Conservation (phyloP, 2,113 vertebrate species). For the Spea multiplicata region DNA sequence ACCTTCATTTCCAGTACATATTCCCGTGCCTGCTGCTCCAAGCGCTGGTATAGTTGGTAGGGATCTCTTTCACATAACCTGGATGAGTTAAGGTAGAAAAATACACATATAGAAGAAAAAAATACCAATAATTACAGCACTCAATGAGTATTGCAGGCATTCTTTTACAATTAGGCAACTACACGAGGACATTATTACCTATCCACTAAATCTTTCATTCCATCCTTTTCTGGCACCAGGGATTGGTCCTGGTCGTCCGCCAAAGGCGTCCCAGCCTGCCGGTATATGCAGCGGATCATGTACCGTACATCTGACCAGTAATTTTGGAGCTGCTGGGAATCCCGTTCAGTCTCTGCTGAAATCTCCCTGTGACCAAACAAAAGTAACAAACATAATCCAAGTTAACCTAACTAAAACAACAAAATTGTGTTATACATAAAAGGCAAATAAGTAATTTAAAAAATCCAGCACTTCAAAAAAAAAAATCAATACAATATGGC, state of each 20-base stretch:
- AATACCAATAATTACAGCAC: background rate
- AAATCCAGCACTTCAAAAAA: too few relatives aligned
- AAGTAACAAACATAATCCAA: background rate
- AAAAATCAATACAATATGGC: too few relatives aligned
- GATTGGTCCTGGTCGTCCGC: slow-evolving; percentile 93
- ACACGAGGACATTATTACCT: slow-evolving; percentile 65
- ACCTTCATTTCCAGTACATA: slow-evolving; percentile 96
- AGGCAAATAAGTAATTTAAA: too few relatives aligned
- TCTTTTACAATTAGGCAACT: too few relatives aligned
- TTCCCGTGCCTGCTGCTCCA: slow-evolving; percentile 93
- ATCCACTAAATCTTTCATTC: slow-evolving; percentile 94
- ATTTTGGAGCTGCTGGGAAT: slow-evolving; percentile 94
- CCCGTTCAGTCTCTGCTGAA: slow-evolving; percentile 84
- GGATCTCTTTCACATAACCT: slow-evolving; percentile 96
- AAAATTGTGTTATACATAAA: too few relatives aligned
- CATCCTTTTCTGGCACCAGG: slow-evolving; percentile 86
- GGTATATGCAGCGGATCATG: slow-evolving; percentile 93
- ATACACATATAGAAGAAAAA: background rate
- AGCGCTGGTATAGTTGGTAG: slow-evolving; percentile 91
- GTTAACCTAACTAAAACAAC: too few relatives aligned
- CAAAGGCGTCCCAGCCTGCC: slow-evolving; percentile 87
- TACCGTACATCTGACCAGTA: slow-evolving; percentile 97
- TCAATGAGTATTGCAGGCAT: background rate
- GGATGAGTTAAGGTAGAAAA: background rate
- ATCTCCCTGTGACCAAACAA: slow-evolving; percentile 73